Percentiles rank a stretch among this genome's conserved stretches.
phyloP scores from a whole-genome alignment of 1,140 invertebrate species.

The Glossosoma conforme region DNA sequence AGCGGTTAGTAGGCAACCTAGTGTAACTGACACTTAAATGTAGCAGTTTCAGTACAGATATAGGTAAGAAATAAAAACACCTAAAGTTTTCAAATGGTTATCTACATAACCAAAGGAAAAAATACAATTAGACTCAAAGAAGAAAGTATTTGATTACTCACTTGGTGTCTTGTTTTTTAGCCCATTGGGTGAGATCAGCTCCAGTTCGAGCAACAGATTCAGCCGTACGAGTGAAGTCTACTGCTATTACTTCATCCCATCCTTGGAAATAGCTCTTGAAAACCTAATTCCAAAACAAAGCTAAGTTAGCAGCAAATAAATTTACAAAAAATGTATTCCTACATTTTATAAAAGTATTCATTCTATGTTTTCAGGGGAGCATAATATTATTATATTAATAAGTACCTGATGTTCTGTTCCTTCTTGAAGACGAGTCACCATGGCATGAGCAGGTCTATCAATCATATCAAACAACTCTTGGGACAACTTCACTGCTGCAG shows the following conservation, averaged over 20 bases:
- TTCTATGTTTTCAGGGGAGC: neutral
- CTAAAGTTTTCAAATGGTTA: slow-evolving; percentile 2
- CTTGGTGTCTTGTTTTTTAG: slow-evolving; percentile 84
- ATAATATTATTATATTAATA: neutral
- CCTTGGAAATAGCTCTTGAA: slow-evolving; percentile 97
- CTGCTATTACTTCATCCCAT: slow-evolving; percentile 99
- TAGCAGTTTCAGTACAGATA: neutral
- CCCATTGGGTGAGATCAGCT: slow-evolving; percentile 92
- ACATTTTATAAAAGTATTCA: neutral
- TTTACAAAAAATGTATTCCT: neutral
- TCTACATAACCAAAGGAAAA: no score
- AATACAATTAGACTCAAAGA: no score
- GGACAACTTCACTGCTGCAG: slow-evolving; percentile 92
- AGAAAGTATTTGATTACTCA: slow-evolving; percentile 42
- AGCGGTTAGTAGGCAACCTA: no score
- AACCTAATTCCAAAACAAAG: no score
- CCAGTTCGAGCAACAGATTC: slow-evolving; percentile 95
- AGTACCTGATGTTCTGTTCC: slow-evolving; percentile 69
- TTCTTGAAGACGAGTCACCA: slow-evolving; percentile 85
- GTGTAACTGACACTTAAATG: no score
- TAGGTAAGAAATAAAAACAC: slow-evolving; percentile 4
- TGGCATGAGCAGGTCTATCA: slow-evolving; percentile 79
- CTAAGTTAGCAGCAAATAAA: no score
- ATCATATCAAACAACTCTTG: slow-evolving; percentile 94
- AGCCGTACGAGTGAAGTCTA: slow-evolving; percentile 97